These are phyloP conservation scores for Holocentrus rufus DNA, from an alignment of 2,797 vertebrate genomes.

Conservation along the genomic window DNA sequence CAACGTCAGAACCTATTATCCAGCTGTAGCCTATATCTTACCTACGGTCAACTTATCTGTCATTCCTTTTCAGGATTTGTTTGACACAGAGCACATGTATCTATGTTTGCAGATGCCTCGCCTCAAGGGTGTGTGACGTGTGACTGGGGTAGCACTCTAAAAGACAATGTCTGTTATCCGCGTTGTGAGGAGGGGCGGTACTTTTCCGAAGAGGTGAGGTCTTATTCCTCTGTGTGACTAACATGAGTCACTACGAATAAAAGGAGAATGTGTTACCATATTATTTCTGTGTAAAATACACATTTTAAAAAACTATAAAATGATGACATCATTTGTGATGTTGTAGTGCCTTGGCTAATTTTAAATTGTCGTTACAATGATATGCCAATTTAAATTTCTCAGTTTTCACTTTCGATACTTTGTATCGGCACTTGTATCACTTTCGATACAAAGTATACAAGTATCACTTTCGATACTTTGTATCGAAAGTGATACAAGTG, in stretches of 20 bases:
- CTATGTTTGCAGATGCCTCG: conserved; percentile 74
- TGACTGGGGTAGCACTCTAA: conserved; percentile 77
- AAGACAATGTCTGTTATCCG: conserved; percentile 82
- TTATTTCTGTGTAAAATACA: not conserved
- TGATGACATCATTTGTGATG: too few relatives aligned
- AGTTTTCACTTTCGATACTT: too few relatives aligned
- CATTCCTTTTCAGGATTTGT: rapidly evolving
- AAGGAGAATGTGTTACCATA: not conserved
- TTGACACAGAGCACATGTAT: not conserved
- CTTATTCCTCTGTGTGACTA: not conserved
- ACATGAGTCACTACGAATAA: not conserved
- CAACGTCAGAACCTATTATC: not conserved
- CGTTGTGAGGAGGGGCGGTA: conserved; percentile 80
- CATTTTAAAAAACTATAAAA: too few relatives aligned
- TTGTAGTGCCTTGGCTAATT: too few relatives aligned
- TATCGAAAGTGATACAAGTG: too few relatives aligned
- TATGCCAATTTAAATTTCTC: too few relatives aligned
- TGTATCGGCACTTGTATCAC: too few relatives aligned
- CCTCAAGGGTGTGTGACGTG: conserved; percentile 79
- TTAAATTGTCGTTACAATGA: too few relatives aligned
- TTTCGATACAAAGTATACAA: too few relatives aligned
- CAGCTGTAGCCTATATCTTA: not conserved
- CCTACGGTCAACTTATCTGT: conserved; percentile 7
- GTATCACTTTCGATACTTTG: too few relatives aligned
- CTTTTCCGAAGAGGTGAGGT: conserved; percentile 77